A percentile compares a stretch with the other conserved stretches of the same genome.
Evolutionary conservation across 2,113 vertebrate genomes (phyloP).

Genomic region (Larimichthys crocea): DNA sequence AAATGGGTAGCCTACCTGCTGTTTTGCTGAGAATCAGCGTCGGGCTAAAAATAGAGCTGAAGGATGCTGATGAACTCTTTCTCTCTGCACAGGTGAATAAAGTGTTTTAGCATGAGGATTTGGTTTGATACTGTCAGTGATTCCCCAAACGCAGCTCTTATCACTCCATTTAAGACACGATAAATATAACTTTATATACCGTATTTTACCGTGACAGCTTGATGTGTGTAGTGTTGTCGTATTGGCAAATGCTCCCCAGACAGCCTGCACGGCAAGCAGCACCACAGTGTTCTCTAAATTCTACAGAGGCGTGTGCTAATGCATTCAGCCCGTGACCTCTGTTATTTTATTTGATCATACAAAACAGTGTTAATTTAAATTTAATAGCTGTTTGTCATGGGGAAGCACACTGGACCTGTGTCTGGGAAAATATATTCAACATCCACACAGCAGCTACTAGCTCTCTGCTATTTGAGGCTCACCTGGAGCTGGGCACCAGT

Average conservation of each 20-base stretch:
- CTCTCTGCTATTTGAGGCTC: conserved; percentile 47
- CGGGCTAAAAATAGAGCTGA: conserved; percentile 79
- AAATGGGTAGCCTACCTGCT: conserved; percentile 65
- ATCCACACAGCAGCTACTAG: conserved; percentile 39
- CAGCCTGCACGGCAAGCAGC: conserved; percentile 50
- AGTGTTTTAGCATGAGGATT: not conserved
- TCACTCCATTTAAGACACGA: conserved; percentile 15
- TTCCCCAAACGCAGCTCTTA: conserved; percentile 6
- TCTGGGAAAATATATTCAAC: conserved; percentile 37
- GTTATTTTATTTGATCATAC: conserved; percentile 69
- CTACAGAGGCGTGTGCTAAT: conserved; percentile 63
- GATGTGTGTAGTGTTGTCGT: conserved; percentile 6
- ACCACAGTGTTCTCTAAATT: conserved; percentile 55
- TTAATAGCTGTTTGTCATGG: conserved; percentile 73
- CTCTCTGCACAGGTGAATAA: conserved; percentile 19
- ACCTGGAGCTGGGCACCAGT: conserved; percentile 32
- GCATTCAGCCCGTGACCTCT: conserved; percentile 70
- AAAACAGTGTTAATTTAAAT: conserved; percentile 75
- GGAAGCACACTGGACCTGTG: conserved; percentile 54
- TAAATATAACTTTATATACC: conserved; percentile 22
- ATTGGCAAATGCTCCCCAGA: conserved; percentile 41
- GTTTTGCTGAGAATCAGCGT: conserved; percentile 65
- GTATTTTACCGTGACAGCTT: conserved; percentile 6
- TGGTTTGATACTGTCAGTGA: conserved; percentile 1
- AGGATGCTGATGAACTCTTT: conserved; percentile 65